Conservation (phyloP, 2,888 invertebrate genomes). For the Melanargia galathea region DNA sequence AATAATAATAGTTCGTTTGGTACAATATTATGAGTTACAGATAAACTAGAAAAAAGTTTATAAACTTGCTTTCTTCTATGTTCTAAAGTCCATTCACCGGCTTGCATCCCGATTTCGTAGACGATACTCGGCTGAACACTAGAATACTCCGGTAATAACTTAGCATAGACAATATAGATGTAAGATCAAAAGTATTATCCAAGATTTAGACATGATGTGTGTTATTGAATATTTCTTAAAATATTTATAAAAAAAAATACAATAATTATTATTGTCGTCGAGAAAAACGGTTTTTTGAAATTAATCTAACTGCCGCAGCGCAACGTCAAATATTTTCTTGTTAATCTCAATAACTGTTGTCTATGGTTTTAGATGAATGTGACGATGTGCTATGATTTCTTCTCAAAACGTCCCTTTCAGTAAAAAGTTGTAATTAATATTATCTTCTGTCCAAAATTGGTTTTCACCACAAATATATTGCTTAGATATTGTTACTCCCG, state of each 20-base stretch:
- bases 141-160: conserved; percentile 75
- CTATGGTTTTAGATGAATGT: conserved; percentile 46
- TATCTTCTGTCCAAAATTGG: conserved; percentile 47
- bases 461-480: conserved; percentile 46
- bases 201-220: conserved; percentile 77
- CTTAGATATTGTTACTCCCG: conserved; percentile 39
- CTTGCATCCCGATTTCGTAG: conserved; percentile 64
- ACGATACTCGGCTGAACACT: conserved; percentile 65
- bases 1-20: conserved; percentile 52
- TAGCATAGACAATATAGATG: conserved; percentile 71
- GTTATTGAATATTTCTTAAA: conserved; percentile 69
- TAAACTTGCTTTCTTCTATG: conserved; percentile 56
- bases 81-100: conserved; percentile 56
- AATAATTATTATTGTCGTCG: conserved; percentile 49
- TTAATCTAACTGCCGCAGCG: conserved; percentile 44
- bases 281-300: conserved; percentile 39
- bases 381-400: conserved; percentile 52
- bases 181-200: conserved; percentile 81
- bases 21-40: conserved; percentile 55
- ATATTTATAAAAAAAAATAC: conserved; percentile 49
- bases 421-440: conserved; percentile 37
- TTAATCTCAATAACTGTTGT: conserved; percentile 35
- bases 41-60: conserved; percentile 40
- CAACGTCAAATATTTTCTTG: conserved; percentile 51
- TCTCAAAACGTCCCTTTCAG: conserved; percentile 42